phyloP scores from a whole-genome alignment of 2,888 invertebrate genomes.

The Norana najaformis region DNA sequence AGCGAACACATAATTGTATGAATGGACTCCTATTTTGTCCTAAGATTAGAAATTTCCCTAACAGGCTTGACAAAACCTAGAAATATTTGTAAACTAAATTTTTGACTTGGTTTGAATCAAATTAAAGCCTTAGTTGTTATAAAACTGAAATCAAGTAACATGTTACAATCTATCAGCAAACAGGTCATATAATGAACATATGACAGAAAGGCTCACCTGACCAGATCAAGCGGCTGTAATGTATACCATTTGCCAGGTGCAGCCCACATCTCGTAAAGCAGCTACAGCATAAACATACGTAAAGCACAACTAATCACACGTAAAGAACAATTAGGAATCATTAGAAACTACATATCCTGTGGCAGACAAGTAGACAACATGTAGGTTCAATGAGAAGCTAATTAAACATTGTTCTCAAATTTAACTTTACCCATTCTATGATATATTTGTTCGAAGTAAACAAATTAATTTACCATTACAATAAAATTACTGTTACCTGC shows the following conservation, averaged over 20 bases:
- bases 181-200: not conserved
- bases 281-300: slow-evolving; percentile 63
- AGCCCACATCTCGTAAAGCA: slow-evolving; percentile 90
- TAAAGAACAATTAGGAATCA: not conserved
- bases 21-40: not conserved
- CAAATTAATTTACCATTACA: not conserved
- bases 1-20: not conserved
- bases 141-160: too few relatives aligned
- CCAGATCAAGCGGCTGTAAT: slow-evolving; percentile 85
- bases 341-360: too few relatives aligned
- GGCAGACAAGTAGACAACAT: too few relatives aligned
- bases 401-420: too few relatives aligned
- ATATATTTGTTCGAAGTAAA: too few relatives aligned
- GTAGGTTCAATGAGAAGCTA: too few relatives aligned
- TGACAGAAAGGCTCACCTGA: slow-evolving; percentile 63
- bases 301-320: not conserved
- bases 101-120: not conserved
- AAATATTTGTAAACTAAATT: not conserved
- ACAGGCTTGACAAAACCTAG: not conserved
- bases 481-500: not conserved
- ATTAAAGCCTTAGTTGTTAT: not conserved
- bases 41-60: not conserved
- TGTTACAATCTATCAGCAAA: not conserved
- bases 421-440: too few relatives aligned
- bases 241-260: slow-evolving; percentile 86